Conservation (phyloP, 2,888 invertebrate species). For the Plebejus anna region DNA sequence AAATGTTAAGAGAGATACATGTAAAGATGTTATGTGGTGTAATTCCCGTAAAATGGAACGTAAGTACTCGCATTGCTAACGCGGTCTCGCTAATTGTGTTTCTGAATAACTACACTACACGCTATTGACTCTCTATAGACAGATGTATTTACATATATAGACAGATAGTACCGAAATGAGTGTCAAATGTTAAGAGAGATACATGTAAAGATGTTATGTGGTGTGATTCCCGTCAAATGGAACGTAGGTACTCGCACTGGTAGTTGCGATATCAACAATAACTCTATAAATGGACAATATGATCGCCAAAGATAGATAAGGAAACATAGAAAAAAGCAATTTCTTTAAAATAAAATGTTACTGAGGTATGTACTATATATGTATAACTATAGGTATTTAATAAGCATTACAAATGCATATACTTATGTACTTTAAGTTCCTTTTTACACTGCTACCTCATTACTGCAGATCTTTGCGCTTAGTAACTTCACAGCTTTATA, state of each 20-base stretch:
- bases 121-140: conserved; percentile 6
- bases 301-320: too few species aligned
- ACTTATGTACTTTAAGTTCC: too few species aligned
- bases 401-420: too few species aligned
- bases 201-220: conserved; percentile 42
- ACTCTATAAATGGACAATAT: too few species aligned
- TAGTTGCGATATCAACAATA: too few species aligned
- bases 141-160: conserved; percentile 42
- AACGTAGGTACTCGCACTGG: conserved; percentile 40
- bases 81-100: conserved; percentile 35
- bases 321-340: too few species aligned
- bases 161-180: not conserved
- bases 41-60: conserved; percentile 71
- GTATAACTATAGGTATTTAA: too few species aligned
- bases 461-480: not conserved
- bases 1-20: not conserved
- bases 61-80: not conserved
- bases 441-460: too few species aligned
- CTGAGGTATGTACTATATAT: too few species aligned
- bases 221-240: conserved; percentile 74
- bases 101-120: conserved; percentile 11
- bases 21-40: conserved; percentile 52
- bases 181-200: not conserved
- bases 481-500: not conserved
- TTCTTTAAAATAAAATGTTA: too few species aligned